Evolutionary conservation across 2,113 vertebrate genomes (phyloP), one percentile per base, ranked within the genome.

Genomic region (Ictalurus furcatus): DNA sequence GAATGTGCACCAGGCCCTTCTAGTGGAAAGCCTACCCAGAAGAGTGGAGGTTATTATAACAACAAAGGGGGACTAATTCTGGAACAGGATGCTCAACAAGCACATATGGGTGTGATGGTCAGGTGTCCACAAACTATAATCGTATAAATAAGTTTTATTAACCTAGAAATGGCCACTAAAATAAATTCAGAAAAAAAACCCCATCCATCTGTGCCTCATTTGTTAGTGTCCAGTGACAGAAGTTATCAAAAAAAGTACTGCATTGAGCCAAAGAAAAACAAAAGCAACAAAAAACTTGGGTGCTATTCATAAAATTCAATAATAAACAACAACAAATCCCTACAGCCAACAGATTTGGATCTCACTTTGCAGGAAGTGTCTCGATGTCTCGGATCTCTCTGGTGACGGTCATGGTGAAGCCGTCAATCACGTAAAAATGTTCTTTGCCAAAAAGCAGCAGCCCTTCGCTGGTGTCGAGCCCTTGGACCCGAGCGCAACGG

Each of bases 391-490:
- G 93, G 91, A 99, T 99, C 95, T 99, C 98, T 52, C 98, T 95
- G 91, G 97, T 98, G 74, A 97, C 96, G 0, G 98, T 99, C 98
- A 99, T 98, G 89, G 98, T 99, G 95, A 98, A 99, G 52, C 98
- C 98, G 0, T 99, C 98, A n/a, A 99, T 99, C 86, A 99, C 98
- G 1, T 99, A 99, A 94, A 99, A 99, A 92, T 99, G 98, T 56
- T 99, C 98, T 91, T 99, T 99, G 3, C 98, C 98, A 85, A 99
- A 99, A 8, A 99, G 97, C 8, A 99, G 97, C 52, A 99, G 96
- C 11, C 98, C 98, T 90, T 99, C 98, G 0, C 98, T 98, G 88
- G 98, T 99, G 93, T 99, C 98, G 5, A 99, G 95, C 73, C 98
- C 98, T 93, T 99, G 98, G 5, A 99, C 98, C 12, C 98, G 93